These are phyloP conservation scores for Chalcosyrphus nemorum DNA, from an alignment of 2,888 invertebrate species.

Conservation along the genomic window DNA sequence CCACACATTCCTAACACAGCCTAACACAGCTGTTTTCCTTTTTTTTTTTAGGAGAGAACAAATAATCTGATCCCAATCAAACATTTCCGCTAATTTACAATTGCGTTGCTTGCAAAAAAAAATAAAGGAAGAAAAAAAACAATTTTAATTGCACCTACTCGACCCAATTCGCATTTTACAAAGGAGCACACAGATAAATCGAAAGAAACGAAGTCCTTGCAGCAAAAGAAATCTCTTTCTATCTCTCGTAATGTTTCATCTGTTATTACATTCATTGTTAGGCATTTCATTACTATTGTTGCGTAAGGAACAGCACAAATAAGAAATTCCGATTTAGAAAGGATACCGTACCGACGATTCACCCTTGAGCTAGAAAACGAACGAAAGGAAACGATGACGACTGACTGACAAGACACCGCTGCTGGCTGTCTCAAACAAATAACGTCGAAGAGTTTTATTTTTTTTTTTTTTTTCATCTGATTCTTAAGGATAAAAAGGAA, in stretches of 20 bases:
- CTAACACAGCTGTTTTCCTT: slow-evolving; percentile 24
- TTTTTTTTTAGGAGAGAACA: not conserved
- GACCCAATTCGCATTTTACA: slow-evolving; percentile 62
- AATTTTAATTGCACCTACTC: slow-evolving; percentile 73
- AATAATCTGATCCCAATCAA: slow-evolving; percentile 56
- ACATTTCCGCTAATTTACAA: slow-evolving; percentile 72
- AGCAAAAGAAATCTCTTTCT: slow-evolving; percentile 25
- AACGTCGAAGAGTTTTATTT: slow-evolving; percentile 6
- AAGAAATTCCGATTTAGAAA: slow-evolving; percentile 53
- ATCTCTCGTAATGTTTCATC: slow-evolving; percentile 62
- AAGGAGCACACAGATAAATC: slow-evolving; percentile 37
- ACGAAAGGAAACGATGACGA: slow-evolving; percentile 18
- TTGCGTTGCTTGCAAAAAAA: slow-evolving; percentile 48
- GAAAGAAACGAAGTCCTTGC: slow-evolving; percentile 46
- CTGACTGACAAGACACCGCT: slow-evolving; percentile 12
- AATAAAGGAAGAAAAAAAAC: slow-evolving; percentile 6
- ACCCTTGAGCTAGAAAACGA: slow-evolving; percentile 68
- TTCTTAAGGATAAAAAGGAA: slow-evolving; percentile 43
- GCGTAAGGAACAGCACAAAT: slow-evolving; percentile 64
- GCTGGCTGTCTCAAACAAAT: slow-evolving; percentile 39
- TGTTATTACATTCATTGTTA: slow-evolving; percentile 71
- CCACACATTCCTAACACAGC: slow-evolving; percentile 19
- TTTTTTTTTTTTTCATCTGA: not conserved
- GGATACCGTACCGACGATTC: slow-evolving; percentile 50
- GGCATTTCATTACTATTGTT: slow-evolving; percentile 72